phyloP scores from a whole-genome alignment of 2,797 vertebrate genomes.

The Emydoidea blandingii region DNA sequence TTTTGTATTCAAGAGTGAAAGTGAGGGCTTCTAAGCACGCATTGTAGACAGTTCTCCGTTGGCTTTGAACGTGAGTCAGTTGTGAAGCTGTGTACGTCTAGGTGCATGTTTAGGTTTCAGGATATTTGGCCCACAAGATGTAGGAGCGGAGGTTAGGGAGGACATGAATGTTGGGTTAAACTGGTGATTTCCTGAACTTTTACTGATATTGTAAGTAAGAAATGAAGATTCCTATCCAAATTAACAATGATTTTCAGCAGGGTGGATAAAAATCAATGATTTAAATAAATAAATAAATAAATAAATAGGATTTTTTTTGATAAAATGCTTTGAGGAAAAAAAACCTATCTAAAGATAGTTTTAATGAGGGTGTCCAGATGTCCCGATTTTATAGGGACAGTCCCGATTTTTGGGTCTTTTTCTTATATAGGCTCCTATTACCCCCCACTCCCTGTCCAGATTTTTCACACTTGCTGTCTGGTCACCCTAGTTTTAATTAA shows the following conservation, averaged over 20 bases:
- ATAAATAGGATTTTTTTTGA: too few relatives aligned
- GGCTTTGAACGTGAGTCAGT: background rate
- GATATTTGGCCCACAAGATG: conserved; percentile 68
- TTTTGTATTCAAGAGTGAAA: background rate
- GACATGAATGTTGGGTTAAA: conserved; percentile 67
- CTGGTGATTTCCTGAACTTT: conserved; percentile 74
- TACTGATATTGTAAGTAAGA: conserved; percentile 72
- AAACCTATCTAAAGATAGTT: too few relatives aligned
- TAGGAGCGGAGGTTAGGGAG: conserved; percentile 57
- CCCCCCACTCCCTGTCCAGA: too few relatives aligned
- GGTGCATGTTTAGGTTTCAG: conserved; percentile 53
- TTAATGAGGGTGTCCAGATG: too few relatives aligned
- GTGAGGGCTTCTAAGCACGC: background rate
- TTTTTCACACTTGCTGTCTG: too few relatives aligned
- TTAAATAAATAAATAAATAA: too few relatives aligned
- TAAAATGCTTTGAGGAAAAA: too few relatives aligned
- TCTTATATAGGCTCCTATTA: too few relatives aligned
- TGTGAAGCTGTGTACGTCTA: conserved; percentile 4
- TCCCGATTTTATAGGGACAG: too few relatives aligned
- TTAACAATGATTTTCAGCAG: conserved; percentile 67
- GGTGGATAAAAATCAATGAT: too few relatives aligned
- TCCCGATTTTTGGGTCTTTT: too few relatives aligned
- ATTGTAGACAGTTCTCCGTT: background rate
- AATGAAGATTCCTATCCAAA: conserved; percentile 75
- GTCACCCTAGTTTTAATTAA: too few relatives aligned